Base-by-base conservation (phyloP, 1,140 invertebrate species). In the Bilobella aurantiaca region DNA sequence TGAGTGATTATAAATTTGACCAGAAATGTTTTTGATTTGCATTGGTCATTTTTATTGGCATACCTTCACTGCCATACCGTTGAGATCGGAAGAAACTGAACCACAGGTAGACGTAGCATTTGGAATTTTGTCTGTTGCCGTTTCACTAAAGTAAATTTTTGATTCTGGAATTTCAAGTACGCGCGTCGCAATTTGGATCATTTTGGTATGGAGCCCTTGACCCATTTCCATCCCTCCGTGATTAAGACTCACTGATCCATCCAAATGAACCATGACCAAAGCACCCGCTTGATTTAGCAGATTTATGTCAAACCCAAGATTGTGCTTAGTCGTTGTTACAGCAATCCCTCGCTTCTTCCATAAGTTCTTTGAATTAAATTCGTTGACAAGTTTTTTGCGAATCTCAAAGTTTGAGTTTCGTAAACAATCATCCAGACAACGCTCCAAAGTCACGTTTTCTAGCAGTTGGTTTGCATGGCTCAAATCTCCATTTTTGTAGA, bases 191-290 rank as follows among this genome's bases (percentile, higher is more conserved):
- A 91, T 84, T 82, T 96, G 91, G 62, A 93, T 87, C 86, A 94
- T 93, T 81, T 96, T 97, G 0, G 91, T 97, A 73, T 96, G 88
- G 0, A 97, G 78, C 1, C 94, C 94, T 80, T 97, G 94, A 0
- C 95, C 95, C 88, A 97, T 96, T 81, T 98, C 94, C 23, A 87
- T 87, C 18, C 93, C 94, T 47, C 90, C 91, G 76, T 96, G 93
- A 28, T 85, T 85, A 16, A 98, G 74, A 1, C 95, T 79, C 2
- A 97, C 90, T 0, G 93, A 93, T 0, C 95, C 95, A 80, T 98
- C 94, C 0, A 77, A 82, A 75, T 96, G 96, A 29, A 97, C 81
- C 25, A 91, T 83, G 21, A 97, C 81, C 21, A 97, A 78, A 3
- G 93, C 90, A 32, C 90, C 93, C 27, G 82, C 85, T 80, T 97